Evolutionary conservation across 92 coral and sea anemone species (phyloP), one percentile per base, ranked within the genome.

Genomic region (Meandrina meandrites): DNA sequence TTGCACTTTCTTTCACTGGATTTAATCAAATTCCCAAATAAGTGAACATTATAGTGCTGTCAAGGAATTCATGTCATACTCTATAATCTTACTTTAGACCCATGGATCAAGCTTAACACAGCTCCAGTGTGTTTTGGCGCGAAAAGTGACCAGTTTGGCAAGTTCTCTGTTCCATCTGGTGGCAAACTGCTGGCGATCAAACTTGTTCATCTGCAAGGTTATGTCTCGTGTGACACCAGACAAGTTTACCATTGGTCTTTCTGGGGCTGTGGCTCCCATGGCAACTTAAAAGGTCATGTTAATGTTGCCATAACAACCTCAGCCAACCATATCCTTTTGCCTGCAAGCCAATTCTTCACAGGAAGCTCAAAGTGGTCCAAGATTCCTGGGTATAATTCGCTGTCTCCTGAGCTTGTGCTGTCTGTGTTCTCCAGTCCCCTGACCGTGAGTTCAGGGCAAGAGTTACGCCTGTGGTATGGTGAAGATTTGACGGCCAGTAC

Each of bases 391-490:
- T 72, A 37, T n/a, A 37, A 72, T 37, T 37, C 36, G 17, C 36
- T 31, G 18, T 72, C 76, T 32, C 76, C 76, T 12, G 76, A 72
- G 47, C 40, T 72, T 37, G 47, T 31, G 1, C 47, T 72, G 36
- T 37, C 36, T 14, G 37, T 27, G 32, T 27, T 27, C 32, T 69
- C 37, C 75, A 69, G 37, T 34, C 75, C 75, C 75, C 31, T 18
- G 75, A 27, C 31, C 75, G 75, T 69, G 32, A 69, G 13, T 69
- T 69, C 75, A 27, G 75, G 75, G 1, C 75, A 69, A 34, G 37
- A 69, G 75, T 34, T 69, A 27, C 31, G 75, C 31, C 75, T 69
- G 75, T 69, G 75, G 75, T 69, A 69, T 18, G 75, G 75, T 34
- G 75, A 69, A 69, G 75, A 69, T 34, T 69, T 69, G 75, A 5